A percentile compares a stretch with the other conserved stretches of the same genome.
phyloP scores from a whole-genome alignment of 2,888 invertebrate genomes.

The Philaethria dido region DNA sequence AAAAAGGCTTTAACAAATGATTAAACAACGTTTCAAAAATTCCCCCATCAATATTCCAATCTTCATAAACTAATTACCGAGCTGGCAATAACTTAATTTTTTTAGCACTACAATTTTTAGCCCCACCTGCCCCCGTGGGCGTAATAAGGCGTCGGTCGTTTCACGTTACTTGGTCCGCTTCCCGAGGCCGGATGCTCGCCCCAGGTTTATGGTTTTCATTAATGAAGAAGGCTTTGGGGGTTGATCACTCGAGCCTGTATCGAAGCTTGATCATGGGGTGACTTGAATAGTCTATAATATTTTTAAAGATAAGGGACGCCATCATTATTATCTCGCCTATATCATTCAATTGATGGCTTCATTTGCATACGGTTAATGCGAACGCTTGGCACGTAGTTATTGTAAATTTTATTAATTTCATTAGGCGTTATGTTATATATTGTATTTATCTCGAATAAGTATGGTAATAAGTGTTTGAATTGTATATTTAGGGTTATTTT shows the following conservation, averaged over 20 bases:
- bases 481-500: neutral
- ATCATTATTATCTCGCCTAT: conserved; percentile 46
- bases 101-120: conserved; percentile 67
- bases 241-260: conserved; percentile 72
- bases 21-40: conserved; percentile 20
- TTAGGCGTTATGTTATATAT: conserved; percentile 21
- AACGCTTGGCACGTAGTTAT: conserved; percentile 1
- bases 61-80: conserved; percentile 49
- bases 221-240: conserved; percentile 79
- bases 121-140: conserved; percentile 66
- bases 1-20: too few relatives aligned
- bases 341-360: conserved; percentile 42
- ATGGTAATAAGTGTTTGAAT: neutral
- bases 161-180: conserved; percentile 63
- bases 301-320: conserved; percentile 54
- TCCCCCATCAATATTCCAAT: conserved; percentile 47
- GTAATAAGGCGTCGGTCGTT: conserved; percentile 74
- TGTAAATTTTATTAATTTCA: conserved; percentile 28
- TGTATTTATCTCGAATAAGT: conserved; percentile 3
- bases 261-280: conserved; percentile 66
- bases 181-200: conserved; percentile 65
- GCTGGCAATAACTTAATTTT: conserved; percentile 62
- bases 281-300: conserved; percentile 50
- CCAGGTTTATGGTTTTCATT: conserved; percentile 76
- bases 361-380: conserved; percentile 34